These are phyloP conservation scores for Microcaecilia unicolor DNA, from an alignment of 2,797 vertebrate genomes.

Conservation along the genomic window DNA sequence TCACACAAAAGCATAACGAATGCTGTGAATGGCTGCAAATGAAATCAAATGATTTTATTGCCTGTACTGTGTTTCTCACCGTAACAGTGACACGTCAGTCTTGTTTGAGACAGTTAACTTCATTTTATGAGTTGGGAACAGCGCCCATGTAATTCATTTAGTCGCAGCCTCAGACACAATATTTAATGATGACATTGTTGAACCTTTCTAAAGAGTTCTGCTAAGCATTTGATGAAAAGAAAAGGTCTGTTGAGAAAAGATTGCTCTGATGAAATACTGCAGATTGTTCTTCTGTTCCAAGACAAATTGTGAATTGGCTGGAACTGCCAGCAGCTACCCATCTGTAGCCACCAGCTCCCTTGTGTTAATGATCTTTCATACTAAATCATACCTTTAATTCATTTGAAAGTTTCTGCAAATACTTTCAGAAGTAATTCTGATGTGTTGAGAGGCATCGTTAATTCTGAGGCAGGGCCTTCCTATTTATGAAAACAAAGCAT, in stretches of 20 bases:
- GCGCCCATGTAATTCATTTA: background rate
- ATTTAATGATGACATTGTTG: background rate
- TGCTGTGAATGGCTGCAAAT: background rate
- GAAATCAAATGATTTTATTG: conserved; percentile 6
- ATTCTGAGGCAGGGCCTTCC: too few relatives aligned
- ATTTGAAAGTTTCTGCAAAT: background rate
- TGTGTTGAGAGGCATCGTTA: background rate
- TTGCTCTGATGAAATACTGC: background rate
- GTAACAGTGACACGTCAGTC: background rate
- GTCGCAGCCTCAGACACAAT: background rate
- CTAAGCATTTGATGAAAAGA: background rate
- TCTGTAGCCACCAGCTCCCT: background rate
- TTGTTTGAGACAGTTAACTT: background rate
- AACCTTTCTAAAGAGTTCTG: background rate
- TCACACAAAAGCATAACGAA: background rate
- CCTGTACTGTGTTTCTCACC: background rate
- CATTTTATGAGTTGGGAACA: background rate
- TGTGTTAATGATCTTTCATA: background rate
- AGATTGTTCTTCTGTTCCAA: background rate
- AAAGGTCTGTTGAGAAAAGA: fast-evolving
- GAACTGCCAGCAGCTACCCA: background rate
- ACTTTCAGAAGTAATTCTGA: background rate
- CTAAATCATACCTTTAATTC: background rate
- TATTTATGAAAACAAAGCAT: too few relatives aligned
- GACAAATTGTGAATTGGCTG: background rate